Conservation (phyloP, 2,113 vertebrate genomes). For the Hoplias malabaricus region DNA sequence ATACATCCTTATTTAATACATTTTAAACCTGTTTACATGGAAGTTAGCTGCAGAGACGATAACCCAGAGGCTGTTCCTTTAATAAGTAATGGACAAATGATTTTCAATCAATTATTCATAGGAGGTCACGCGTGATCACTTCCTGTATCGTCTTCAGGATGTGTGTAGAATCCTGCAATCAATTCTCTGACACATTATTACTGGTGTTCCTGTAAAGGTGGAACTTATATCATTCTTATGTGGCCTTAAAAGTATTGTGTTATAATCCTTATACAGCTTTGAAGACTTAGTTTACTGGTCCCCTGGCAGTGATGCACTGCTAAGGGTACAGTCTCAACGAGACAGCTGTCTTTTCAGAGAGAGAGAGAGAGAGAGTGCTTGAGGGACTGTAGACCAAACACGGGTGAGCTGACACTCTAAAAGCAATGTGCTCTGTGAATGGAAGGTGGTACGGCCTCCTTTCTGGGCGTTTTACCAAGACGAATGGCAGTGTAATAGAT, state of each 20-base stretch:
- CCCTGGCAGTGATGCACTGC: not conserved
- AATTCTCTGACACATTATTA: not conserved
- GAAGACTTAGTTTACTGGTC: not conserved
- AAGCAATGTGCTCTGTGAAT: not conserved
- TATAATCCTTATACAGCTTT: not conserved
- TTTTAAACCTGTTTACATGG: no score
- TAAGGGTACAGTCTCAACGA: not conserved
- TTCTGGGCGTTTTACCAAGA: not conserved
- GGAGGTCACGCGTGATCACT: not conserved
- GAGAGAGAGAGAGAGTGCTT: not conserved
- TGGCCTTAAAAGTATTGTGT: not conserved
- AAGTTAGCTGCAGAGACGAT: not conserved
- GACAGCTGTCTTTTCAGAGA: not conserved
- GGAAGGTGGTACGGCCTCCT: not conserved
- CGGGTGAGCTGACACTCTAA: not conserved
- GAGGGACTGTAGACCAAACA: not conserved
- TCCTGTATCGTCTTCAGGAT: not conserved
- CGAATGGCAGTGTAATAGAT: not conserved
- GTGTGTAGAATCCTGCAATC: not conserved
- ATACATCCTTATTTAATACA: no score
- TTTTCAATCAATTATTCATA: conserved; percentile 8
- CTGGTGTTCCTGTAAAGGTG: no score
- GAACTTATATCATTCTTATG: not conserved
- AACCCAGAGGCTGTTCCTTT: not conserved
- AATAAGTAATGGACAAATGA: conserved; percentile 13